A percentile compares a stretch with the other conserved stretches of the same genome.
Evolutionary conservation across 1,140 invertebrate genomes (phyloP).

Genomic region (Heterodera schachtii): DNA sequence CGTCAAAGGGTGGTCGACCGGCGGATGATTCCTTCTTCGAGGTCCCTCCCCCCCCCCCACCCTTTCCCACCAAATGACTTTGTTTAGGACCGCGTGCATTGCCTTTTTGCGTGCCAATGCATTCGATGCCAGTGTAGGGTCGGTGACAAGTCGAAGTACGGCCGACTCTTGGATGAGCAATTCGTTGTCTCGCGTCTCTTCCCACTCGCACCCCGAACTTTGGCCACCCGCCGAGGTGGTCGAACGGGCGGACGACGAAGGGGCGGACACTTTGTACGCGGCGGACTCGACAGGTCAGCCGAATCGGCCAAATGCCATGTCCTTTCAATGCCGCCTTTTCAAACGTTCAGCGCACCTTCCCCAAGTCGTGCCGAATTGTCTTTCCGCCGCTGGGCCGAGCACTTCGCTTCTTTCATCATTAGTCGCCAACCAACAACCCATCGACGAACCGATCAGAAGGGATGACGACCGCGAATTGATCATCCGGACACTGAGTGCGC

Average conservation of each 20-base stretch:
- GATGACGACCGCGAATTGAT: constrained; percentile 5
- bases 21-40: constrained; percentile 29
- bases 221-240: not conserved
- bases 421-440: not conserved
- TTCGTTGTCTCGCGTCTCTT: constrained; percentile 30
- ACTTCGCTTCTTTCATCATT: not conserved
- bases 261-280: constrained; percentile 1
- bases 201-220: constrained; percentile 35
- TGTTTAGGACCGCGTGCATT: constrained; percentile 31
- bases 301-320: not conserved
- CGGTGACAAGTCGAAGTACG: constrained; percentile 28
- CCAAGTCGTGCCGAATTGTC: not conserved
- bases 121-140: constrained; percentile 31
- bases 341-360: not conserved
- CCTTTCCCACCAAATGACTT: not conserved
- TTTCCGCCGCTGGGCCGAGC: not conserved
- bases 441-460: not conserved
- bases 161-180: constrained; percentile 20
- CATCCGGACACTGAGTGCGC: constrained; percentile 4
- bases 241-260: not conserved
- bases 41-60: constrained; percentile 5
- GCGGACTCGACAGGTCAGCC: constrained; percentile 2
- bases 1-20: constrained; percentile 27
- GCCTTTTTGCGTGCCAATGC: constrained; percentile 30
- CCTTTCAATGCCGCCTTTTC: not conserved